Evolutionary conservation across 2,113 vertebrate genomes (phyloP), one percentile per base, ranked within the genome.

Genomic region (Zosterops lateralis): DNA sequence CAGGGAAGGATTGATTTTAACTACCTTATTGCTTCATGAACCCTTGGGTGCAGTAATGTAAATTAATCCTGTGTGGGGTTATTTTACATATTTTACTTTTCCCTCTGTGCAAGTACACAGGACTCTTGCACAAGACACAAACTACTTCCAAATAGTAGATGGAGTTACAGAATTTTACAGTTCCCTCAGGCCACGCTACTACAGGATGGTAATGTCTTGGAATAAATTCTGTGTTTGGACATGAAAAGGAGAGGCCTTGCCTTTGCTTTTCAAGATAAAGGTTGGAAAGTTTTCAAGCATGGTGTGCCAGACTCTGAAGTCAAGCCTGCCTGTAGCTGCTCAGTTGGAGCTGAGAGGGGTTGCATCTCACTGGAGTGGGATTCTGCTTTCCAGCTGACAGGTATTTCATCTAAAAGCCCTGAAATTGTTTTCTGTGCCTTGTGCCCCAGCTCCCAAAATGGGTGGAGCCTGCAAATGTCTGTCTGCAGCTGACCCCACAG

Each of bases 261-360:
- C 47, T 77, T 92, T 93, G 89, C 31, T 67, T 60, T 96, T 75
- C 54, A 84, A 82, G 31, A 67, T 74, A 50, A 82, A 88, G 21
- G 3, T 16, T 89, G 86, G 80, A 86, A 84, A 29, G 18, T 42
- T 74, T 67, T 89, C 53, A 74, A 60, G 36, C 7, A 9, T 10
- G 14, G 9, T 75, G 34, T 89, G 65, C 60, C 44, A 87, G 48
- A 18, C 21, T 47, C 28, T 60, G 64, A 83, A 42, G 86, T 50
- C 36, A 80, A 50, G 34, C 14, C 15, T 31, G 47, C 50, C 76
- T 42, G 14, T 26, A 61, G 79, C 34, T 31, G 72, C 51, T 77
- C 34, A 38, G 56, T 0, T 54, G 64, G 80, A 70, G 32, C 36
- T 50, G 28, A 57, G 79, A 42, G 31, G 7, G 61, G 54, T 16